Conservation (phyloP, 1,140 invertebrate genomes). For the Helicoverpa armigera region DNA sequence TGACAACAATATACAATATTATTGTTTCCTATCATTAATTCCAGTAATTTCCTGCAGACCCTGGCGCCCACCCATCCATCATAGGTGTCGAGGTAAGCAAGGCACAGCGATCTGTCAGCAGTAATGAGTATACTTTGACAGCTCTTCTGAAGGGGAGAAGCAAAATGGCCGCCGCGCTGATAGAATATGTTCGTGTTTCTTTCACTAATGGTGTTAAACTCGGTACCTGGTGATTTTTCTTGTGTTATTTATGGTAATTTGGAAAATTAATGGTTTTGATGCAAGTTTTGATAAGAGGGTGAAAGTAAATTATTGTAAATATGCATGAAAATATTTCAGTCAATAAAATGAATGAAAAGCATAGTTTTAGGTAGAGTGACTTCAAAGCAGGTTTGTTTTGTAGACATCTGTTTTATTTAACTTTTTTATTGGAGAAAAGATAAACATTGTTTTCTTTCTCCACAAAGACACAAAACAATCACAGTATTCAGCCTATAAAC, state of each 20-base stretch:
- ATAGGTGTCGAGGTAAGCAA: conserved; percentile 14
- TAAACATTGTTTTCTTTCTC: conserved; percentile 9
- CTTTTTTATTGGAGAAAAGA: background rate
- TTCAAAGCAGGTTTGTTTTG: no score
- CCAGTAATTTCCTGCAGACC: conserved; percentile 23
- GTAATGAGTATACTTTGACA: conserved; percentile 44
- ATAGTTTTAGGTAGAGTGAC: background rate
- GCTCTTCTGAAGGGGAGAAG: conserved; percentile 15
- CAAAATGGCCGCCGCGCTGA: conserved; percentile 16
- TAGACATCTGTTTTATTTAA: no score
- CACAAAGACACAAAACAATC: conserved; percentile 46
- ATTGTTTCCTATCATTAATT: background rate
- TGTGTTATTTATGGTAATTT: background rate
- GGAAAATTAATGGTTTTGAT: background rate
- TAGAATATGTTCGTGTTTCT: conserved; percentile 22
- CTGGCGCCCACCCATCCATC: conserved; percentile 32
- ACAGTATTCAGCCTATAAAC: conserved; percentile 37
- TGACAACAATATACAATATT: background rate
- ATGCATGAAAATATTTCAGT: background rate
- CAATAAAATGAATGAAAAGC: background rate
- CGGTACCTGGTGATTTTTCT: conserved; percentile 3
- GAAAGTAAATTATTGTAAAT: background rate
- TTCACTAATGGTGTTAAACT: conserved; percentile 7
- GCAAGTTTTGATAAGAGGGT: background rate
- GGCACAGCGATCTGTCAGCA: conserved; percentile 41